Conservation (phyloP, 2,113 vertebrate species). For the Myrmecophaga tridactyla region DNA sequence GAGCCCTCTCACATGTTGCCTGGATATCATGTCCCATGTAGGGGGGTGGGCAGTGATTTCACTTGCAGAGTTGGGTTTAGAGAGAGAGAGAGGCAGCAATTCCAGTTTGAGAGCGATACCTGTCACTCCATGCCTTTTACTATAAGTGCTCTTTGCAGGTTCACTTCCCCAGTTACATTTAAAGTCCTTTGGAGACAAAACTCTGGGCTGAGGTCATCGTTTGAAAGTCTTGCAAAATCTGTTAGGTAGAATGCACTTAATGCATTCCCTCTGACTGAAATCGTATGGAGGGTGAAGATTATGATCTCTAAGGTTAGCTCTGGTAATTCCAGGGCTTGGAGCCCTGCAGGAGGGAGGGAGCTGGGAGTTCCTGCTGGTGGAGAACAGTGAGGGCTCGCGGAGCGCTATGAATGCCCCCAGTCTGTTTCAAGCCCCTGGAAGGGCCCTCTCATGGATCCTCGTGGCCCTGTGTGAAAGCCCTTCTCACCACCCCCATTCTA, state of each 20-base stretch:
- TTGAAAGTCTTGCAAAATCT: neutral
- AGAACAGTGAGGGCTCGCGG: too few species aligned
- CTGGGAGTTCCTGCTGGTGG: neutral
- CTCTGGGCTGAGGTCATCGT: neutral
- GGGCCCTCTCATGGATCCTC: neutral
- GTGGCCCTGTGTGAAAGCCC: too few species aligned
- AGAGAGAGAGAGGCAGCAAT: too few species aligned
- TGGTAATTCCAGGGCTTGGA: neutral
- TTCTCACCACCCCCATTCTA: too few species aligned
- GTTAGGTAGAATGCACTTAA: neutral
- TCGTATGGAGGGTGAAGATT: neutral
- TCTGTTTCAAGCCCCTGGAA: rapidly evolving
- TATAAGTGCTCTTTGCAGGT: neutral
- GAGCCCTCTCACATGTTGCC: too few species aligned
- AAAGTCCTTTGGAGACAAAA: neutral
- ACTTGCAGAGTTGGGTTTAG: too few species aligned
- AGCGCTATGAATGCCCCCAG: rapidly evolving
- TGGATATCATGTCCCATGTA: too few species aligned
- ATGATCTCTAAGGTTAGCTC: neutral
- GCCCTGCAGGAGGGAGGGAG: neutral
- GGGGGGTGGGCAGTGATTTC: too few species aligned
- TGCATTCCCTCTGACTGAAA: neutral
- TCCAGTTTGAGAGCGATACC: neutral
- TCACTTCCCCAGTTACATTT: neutral
- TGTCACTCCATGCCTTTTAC: neutral